Conservation (phyloP, 2,797 vertebrate species). For the Meda fulgida region DNA sequence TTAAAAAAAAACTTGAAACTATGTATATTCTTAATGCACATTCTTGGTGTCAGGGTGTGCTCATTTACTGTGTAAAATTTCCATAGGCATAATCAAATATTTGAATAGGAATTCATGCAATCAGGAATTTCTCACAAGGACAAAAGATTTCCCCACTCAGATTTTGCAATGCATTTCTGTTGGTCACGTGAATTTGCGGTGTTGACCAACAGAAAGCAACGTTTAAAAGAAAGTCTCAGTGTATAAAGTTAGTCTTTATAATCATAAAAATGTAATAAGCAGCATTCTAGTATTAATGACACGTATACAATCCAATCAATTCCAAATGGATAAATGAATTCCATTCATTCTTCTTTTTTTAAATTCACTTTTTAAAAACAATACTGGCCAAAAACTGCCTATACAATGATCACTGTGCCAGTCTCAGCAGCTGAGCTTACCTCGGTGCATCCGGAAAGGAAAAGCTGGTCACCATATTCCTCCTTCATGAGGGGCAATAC, state of each 20-base stretch:
- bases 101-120: neutral
- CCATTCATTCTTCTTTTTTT: too few species aligned
- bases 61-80: neutral
- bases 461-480: slow-evolving; percentile 78
- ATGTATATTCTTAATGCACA: neutral
- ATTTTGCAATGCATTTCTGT: neutral
- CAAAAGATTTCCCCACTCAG: neutral
- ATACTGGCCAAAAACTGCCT: neutral
- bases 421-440: slow-evolving; percentile 54
- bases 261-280: neutral
- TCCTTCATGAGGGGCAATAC: slow-evolving; percentile 82
- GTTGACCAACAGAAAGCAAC: neutral
- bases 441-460: slow-evolving; percentile 71
- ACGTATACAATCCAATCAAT: neutral
- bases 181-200: neutral
- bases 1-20: too few species aligned
- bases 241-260: neutral
- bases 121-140: neutral
- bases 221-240: neutral
- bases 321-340: too few species aligned
- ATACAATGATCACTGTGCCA: neutral
- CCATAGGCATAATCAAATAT: neutral
- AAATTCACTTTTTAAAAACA: too few species aligned
- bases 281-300: neutral
- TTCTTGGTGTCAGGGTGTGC: neutral